phyloP scores from a whole-genome alignment of 37 sponge, comb jelly and placozoan genomes.

The Chondrosia reniformis region DNA sequence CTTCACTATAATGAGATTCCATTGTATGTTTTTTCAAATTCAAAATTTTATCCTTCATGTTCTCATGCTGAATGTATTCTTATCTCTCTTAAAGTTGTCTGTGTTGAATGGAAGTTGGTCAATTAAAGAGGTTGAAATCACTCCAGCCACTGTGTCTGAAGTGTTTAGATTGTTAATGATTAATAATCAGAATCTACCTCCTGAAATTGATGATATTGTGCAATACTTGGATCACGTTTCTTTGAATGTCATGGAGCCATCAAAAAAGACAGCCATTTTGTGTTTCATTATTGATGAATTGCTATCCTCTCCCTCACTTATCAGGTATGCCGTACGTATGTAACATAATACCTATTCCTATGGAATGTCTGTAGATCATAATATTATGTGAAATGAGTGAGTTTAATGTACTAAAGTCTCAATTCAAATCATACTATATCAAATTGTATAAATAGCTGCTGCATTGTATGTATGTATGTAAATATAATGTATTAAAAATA shows the following conservation, averaged over 20 bases:
- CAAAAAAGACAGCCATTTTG: slow-evolving; percentile 54
- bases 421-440: not conserved
- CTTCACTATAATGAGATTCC: no score
- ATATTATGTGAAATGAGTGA: not conserved
- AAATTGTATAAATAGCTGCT: not conserved
- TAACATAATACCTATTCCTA: not conserved
- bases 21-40: no score
- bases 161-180: slow-evolving; percentile 46
- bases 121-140: slow-evolving; percentile 39
- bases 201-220: not conserved
- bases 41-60: no score
- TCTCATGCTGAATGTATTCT: no score
- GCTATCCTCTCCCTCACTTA: slow-evolving; percentile 41
- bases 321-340: slow-evolving; percentile 7
- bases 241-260: slow-evolving; percentile 40
- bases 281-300: slow-evolving; percentile 55
- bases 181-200: not conserved
- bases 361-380: no score
- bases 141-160: slow-evolving; percentile 49
- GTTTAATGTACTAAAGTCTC: not conserved
- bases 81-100: not conserved
- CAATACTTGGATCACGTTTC: slow-evolving; percentile 29
- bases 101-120: slow-evolving; percentile 16
- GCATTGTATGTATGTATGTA: not conserved
- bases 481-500: no score